phyloP scores from a whole-genome alignment of 2,888 invertebrate species.

The Desoria tigrina region DNA sequence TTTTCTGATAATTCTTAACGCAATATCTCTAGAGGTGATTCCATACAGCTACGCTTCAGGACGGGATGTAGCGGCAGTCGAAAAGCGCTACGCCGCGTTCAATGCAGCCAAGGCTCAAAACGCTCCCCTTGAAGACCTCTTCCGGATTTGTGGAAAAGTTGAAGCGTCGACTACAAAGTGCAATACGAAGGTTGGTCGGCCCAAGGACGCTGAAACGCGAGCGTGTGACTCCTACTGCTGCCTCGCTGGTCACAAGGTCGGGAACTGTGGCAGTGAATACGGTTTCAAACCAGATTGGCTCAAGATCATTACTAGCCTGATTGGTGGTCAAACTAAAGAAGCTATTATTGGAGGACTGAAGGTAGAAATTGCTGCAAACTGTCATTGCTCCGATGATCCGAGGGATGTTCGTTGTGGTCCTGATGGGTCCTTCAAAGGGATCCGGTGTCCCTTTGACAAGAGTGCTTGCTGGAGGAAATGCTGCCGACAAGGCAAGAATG shows the following conservation, averaged over 20 bases:
- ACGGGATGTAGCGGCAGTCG: conserved; percentile 12
- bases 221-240: conserved; percentile 21
- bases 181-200: not conserved
- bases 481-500: conserved; percentile 19
- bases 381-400: conserved; percentile 17
- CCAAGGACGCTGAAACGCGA: conserved; percentile 7
- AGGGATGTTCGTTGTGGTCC: conserved; percentile 13
- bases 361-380: not conserved
- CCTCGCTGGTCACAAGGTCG: conserved; percentile 12
- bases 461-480: conserved; percentile 30
- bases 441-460: conserved; percentile 22
- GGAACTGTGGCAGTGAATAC: conserved; percentile 14
- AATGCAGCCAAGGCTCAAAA: not conserved
- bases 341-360: not conserved
- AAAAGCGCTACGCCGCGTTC: conserved; percentile 2
- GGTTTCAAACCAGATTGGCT: conserved; percentile 2
- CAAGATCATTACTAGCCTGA: not conserved
- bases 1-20: no score
- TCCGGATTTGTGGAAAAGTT: conserved; percentile 16
- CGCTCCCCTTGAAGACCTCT: not conserved
- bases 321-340: no score
- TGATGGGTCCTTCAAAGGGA: conserved; percentile 18
- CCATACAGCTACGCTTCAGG: conserved; percentile 19
- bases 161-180: not conserved
- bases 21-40: conserved; percentile 21